Percentiles rank a stretch among this genome's conserved stretches.
These are phyloP conservation scores for Lophotriccus pileatus DNA, from an alignment of 2,797 vertebrate species.

Conservation along the genomic window DNA sequence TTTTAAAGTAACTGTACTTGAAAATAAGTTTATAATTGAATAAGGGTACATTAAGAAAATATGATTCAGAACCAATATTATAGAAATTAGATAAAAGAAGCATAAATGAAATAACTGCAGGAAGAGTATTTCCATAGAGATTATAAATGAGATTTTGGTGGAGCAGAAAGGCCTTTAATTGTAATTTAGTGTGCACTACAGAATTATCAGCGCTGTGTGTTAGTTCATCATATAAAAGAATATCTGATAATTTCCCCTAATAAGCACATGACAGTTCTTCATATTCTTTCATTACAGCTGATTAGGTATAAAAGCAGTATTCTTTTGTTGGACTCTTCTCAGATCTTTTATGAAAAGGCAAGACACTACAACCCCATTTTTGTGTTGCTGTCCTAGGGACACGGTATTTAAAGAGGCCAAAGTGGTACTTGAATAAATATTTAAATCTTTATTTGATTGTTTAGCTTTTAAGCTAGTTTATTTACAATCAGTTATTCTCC, in stretches of 20 bases:
- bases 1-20: constrained; percentile 76
- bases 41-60: constrained; percentile 79
- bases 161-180: constrained; percentile 79
- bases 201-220: constrained; percentile 77
- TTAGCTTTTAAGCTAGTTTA: neutral
- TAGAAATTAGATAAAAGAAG: constrained; percentile 80
- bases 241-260: constrained; percentile 80
- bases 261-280: constrained; percentile 77
- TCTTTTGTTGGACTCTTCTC: constrained; percentile 64
- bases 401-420: constrained; percentile 17
- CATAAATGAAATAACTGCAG: constrained; percentile 80
- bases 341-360: constrained; percentile 37
- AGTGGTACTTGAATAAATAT: neutral
- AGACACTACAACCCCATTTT: constrained; percentile 7
- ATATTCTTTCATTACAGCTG: constrained; percentile 75
- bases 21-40: constrained; percentile 82
- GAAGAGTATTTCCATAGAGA: constrained; percentile 78
- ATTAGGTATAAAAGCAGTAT: constrained; percentile 71
- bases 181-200: constrained; percentile 82
- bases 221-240: constrained; percentile 77
- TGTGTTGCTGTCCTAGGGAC: neutral
- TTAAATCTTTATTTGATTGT: neutral
- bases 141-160: constrained; percentile 80
- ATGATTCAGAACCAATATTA: constrained; percentile 79
- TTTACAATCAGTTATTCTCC: neutral